phyloP scores from a whole-genome alignment of 2,888 invertebrate species.

The Agelastica alni region DNA sequence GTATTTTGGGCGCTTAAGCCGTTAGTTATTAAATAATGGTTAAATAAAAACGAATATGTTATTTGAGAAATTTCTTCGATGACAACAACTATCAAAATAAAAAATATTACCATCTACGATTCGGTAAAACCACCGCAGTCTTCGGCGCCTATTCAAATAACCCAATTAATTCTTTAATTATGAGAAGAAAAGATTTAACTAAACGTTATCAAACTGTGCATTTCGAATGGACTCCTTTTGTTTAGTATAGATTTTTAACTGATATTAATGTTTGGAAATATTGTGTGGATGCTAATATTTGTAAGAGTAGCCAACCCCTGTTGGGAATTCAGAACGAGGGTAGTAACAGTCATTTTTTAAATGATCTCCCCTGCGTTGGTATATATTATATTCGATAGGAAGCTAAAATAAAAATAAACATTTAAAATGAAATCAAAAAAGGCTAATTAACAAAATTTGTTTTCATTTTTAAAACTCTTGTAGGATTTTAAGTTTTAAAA shows the following conservation, averaged over 20 bases:
- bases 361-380: not conserved
- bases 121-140: not conserved
- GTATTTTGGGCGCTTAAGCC: too few relatives aligned
- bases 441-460: too few relatives aligned
- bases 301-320: constrained; percentile 26
- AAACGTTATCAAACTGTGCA: constrained; percentile 35
- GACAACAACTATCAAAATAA: too few relatives aligned
- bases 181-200: constrained; percentile 13
- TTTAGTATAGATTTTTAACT: constrained; percentile 32
- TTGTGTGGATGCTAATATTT: constrained; percentile 27
- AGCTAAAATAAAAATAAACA: too few relatives aligned
- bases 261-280: constrained; percentile 29
- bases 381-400: too few relatives aligned
- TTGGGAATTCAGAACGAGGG: constrained; percentile 12
- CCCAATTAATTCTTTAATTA: constrained; percentile 17
- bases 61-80: too few relatives aligned
- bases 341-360: constrained; percentile 10
- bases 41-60: too few relatives aligned
- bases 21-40: too few relatives aligned
- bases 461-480: too few relatives aligned
- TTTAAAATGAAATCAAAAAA: too few relatives aligned
- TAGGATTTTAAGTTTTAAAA: too few relatives aligned
- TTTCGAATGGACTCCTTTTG: constrained; percentile 32
- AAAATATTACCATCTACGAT: too few relatives aligned
- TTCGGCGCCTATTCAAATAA: constrained; percentile 23